These are phyloP conservation scores for Drosophila neotestacea DNA, from an alignment of 2,888 invertebrate species.

Conservation along the genomic window DNA sequence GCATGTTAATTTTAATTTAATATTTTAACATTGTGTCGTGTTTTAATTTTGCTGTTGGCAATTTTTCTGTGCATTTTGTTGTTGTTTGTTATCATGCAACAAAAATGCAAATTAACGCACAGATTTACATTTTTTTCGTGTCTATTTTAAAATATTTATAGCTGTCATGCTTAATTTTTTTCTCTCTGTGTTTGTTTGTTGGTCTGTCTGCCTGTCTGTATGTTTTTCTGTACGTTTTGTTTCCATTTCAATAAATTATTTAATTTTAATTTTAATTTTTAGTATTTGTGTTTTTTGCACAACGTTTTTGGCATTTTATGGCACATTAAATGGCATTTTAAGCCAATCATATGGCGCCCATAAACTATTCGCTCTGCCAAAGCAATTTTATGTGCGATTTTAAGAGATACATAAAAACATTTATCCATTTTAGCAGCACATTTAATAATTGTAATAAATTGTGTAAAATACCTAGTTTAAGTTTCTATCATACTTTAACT, in stretches of 20 bases:
- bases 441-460: constrained; percentile 1
- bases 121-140: constrained; percentile 56
- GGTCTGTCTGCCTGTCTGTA: not conserved
- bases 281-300: constrained; percentile 15
- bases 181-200: constrained; percentile 12
- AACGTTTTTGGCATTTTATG: constrained; percentile 54
- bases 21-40: constrained; percentile 75
- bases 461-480: not conserved
- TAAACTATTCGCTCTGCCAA: constrained; percentile 41
- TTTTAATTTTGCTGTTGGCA: constrained; percentile 64
- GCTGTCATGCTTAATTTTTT: constrained; percentile 59
- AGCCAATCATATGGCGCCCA: constrained; percentile 55
- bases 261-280: constrained; percentile 50
- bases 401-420: not conserved
- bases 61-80: constrained; percentile 54
- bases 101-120: constrained; percentile 81
- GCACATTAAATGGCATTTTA: constrained; percentile 51
- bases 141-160: constrained; percentile 74
- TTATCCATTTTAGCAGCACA: not conserved
- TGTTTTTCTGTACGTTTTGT: constrained; percentile 20
- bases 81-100: constrained; percentile 65
- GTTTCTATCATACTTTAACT: not conserved
- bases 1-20: constrained; percentile 75
- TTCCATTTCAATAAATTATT: constrained; percentile 73
- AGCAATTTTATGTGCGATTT: constrained; percentile 2